These are phyloP conservation scores for Burhinus oedicnemus DNA, from an alignment of 2,113 vertebrate species.

Conservation along the genomic window DNA sequence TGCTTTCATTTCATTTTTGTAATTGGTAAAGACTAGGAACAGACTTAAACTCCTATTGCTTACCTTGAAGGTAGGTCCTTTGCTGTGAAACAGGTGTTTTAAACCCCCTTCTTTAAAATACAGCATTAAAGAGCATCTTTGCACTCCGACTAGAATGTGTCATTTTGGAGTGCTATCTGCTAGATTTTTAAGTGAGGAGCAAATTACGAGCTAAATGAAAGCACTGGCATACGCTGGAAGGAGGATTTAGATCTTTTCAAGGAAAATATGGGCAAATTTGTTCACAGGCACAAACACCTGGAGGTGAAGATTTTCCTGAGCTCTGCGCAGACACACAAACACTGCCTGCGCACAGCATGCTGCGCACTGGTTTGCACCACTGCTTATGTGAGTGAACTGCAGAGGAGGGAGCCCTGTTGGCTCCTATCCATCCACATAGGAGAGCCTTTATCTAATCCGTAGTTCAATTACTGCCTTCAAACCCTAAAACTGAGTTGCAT, in stretches of 20 bases:
- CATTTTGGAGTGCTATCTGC: neutral
- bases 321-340: neutral
- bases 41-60: neutral
- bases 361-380: neutral
- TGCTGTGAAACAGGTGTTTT: neutral
- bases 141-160: neutral
- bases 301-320: neutral
- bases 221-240: neutral
- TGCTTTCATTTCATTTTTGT: neutral
- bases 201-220: neutral
- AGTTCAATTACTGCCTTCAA: neutral
- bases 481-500: neutral
- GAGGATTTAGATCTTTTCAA: neutral
- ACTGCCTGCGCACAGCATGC: neutral
- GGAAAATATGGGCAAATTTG: neutral
- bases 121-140: neutral
- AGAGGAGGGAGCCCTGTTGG: neutral
- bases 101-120: neutral
- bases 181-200: neutral
- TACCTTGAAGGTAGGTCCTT: neutral
- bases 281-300: neutral
- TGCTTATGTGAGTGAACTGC: neutral
- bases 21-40: neutral
- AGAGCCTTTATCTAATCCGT: neutral
- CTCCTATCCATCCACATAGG: neutral